A percentile compares a stretch with the other conserved stretches of the same genome.
Evolutionary conservation across 2,797 vertebrate species (phyloP).

Genomic region (Apogon hyalosoma): DNA sequence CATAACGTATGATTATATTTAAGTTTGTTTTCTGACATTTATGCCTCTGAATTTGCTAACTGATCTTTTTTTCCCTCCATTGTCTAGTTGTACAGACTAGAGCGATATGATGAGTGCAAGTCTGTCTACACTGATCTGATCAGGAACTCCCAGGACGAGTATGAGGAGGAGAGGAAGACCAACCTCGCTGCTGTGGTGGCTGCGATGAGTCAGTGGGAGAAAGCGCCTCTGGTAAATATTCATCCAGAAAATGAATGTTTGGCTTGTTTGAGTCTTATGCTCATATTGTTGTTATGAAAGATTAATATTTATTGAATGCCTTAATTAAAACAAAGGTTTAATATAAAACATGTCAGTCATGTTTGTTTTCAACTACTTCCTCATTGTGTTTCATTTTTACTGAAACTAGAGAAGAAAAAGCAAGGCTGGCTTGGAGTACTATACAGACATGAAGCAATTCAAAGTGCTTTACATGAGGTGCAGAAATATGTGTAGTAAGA

Average conservation of each 20-base stretch:
- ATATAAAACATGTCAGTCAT: too few relatives aligned
- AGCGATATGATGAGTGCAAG: slow-evolving; percentile 93
- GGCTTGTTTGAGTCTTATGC: not conserved
- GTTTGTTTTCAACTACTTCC: too few relatives aligned
- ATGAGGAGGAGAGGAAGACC: slow-evolving; percentile 98
- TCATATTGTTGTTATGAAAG: too few relatives aligned
- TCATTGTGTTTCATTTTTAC: too few relatives aligned
- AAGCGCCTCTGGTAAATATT: slow-evolving; percentile 84
- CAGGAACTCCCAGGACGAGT: slow-evolving; percentile 98
- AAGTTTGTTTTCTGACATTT: too few relatives aligned
- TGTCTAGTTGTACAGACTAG: slow-evolving; percentile 92
- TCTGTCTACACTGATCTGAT: slow-evolving; percentile 95
- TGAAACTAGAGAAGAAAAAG: too few relatives aligned
- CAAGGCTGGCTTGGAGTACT: too few relatives aligned
- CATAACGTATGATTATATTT: not conserved
- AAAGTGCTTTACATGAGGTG: too few relatives aligned
- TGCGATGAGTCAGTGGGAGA: slow-evolving; percentile 95
- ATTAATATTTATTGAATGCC: too few relatives aligned
- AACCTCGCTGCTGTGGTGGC: slow-evolving; percentile 96
- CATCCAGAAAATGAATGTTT: not conserved
- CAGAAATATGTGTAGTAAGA: too few relatives aligned
- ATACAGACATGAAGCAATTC: too few relatives aligned
- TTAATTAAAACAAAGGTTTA: too few relatives aligned
- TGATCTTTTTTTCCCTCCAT: not conserved
- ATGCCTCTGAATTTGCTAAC: not conserved